Base-by-base conservation (phyloP, 2,797 vertebrate species). In the Oryzias dopingdopingensis region DNA sequence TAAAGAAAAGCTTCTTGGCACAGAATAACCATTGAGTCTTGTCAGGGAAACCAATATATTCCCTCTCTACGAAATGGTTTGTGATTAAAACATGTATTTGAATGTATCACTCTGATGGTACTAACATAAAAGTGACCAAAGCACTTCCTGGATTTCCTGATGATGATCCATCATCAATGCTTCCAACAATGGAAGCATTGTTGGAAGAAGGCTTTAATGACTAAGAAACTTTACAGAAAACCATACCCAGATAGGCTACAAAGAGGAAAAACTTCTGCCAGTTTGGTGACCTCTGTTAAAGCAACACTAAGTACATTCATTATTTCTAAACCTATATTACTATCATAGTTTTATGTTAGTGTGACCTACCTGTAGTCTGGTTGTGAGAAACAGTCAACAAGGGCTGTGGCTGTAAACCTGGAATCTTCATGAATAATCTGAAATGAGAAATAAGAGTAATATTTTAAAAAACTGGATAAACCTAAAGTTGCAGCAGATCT, bases 351-450 rank as follows among this genome's bases (percentile, higher is more conserved):
- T 6, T 29, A 29, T 2, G 14, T 49, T 6, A 49, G 18, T 29
- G 22, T 42, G 49, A 20, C 51, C 15, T 71, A 90, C 88, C 85
- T 86, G 66, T 89, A 89, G 7, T 87, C 84, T 26, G 78, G 67
- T 12, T 83, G 83, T 49, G 80, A 82, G 61, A 90, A 86, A 73
- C 86, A 88, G 17, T 76, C 56, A 0, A 79, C 49, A 1, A 90
- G 53, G 44, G 83, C 71, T 44, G 59, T 59, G 46, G 78, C 55
- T 14, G 80, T 79, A 44, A 90, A 24, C 15, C 64, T 82, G 63
- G 74, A 59, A 47, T 59, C 73, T 49, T 75, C 61, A 6, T 63
- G 17, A 29, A 70, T 56, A 10, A 86, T 67, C 88, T 90, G 71
- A 77, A 87, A 85, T 6, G 72, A 43, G 66, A 49, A 5, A 23